Conservation (phyloP, 2,888 invertebrate species). For the Caenorhabditis sp. region DNA sequence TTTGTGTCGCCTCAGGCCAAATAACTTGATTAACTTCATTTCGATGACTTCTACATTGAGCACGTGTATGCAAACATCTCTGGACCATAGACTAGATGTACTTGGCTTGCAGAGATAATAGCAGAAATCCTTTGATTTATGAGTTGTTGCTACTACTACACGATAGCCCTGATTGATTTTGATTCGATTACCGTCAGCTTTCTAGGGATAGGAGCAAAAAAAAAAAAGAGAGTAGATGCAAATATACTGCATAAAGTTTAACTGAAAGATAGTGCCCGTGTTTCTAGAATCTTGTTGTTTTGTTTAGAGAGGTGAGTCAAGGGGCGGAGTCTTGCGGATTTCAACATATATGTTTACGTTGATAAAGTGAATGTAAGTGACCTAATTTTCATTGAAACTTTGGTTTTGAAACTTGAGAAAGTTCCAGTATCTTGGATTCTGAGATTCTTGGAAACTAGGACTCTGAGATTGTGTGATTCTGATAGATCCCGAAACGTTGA, state of each 20-base stretch:
- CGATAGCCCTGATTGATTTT: constrained; percentile 27
- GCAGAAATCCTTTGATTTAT: constrained; percentile 38
- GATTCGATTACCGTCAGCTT: constrained; percentile 12
- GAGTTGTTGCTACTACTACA: constrained; percentile 4
- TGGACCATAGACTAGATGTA: constrained; percentile 41
- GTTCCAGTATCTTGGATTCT: no score
- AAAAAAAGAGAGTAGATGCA: background rate
- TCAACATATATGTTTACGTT: no score
- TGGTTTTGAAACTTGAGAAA: no score
- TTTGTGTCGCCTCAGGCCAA: constrained; percentile 46
- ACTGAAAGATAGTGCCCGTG: no score
- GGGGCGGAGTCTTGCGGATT: no score
- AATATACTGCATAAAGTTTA: background rate
- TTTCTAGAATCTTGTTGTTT: background rate
- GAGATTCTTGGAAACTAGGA: no score
- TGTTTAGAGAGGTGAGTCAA: background rate
- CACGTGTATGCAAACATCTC: constrained; percentile 49
- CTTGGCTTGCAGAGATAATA: constrained; percentile 14
- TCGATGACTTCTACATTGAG: constrained; percentile 35
- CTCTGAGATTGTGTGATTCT: no score
- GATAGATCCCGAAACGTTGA: no score
- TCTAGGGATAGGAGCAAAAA: background rate
- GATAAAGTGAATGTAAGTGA: no score
- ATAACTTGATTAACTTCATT: constrained; percentile 64
- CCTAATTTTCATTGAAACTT: no score